phyloP scores from a whole-genome alignment of 2,888 invertebrate species.

The Calameuta pallipes region DNA sequence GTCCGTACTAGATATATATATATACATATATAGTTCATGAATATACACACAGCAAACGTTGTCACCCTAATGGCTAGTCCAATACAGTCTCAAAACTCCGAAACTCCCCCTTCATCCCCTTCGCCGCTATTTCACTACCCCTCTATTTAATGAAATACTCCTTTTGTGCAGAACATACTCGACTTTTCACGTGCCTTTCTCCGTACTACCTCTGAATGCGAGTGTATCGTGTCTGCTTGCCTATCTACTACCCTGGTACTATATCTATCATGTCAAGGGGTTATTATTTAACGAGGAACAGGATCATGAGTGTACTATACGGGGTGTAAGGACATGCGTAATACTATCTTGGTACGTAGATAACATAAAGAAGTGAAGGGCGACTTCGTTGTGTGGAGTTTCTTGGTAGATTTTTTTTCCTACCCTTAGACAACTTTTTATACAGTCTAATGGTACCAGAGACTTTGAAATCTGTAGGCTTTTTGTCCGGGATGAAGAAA shows the following conservation, averaged over 20 bases:
- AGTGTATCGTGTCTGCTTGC: background rate
- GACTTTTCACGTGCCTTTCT: background rate
- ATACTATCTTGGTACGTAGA: background rate
- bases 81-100: background rate
- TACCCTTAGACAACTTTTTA: background rate
- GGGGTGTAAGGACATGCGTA: background rate
- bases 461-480: background rate
- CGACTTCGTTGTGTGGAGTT: background rate
- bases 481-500: background rate
- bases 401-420: background rate
- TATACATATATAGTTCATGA: too few relatives aligned
- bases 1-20: background rate
- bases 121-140: background rate
- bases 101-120: background rate
- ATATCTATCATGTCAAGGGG: background rate
- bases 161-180: background rate
- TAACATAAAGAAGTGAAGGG: background rate
- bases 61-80: background rate
- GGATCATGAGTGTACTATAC: background rate
- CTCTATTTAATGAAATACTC: slow-evolving; percentile 1
- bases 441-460: background rate
- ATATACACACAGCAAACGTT: background rate
- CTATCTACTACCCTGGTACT: background rate
- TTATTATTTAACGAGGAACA: background rate
- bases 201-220: background rate